Evolutionary conservation across 2,113 vertebrate species (phyloP).

Genomic region (Symphodus melops): DNA sequence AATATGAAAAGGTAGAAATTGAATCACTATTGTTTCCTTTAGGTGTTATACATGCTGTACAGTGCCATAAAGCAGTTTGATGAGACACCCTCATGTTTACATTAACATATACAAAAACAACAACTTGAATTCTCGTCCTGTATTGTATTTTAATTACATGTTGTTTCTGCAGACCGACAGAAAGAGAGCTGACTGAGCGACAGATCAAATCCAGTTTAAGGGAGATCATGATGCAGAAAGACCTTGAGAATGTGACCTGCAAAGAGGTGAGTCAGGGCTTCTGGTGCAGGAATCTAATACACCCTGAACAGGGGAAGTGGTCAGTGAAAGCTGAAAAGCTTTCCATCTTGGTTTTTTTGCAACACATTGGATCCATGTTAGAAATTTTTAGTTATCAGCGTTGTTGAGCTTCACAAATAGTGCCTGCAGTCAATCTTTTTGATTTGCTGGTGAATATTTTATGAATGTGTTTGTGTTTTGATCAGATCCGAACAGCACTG

Average conservation of each 20-base stretch:
- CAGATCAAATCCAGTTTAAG: constrained; percentile 93
- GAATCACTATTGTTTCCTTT: no score
- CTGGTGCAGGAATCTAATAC: neutral
- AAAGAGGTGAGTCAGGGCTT: constrained; percentile 88
- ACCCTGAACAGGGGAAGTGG: no score
- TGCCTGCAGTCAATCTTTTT: neutral
- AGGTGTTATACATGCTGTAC: no score
- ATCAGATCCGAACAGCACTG: constrained; percentile 94
- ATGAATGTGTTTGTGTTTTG: neutral
- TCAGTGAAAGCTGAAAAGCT: no score
- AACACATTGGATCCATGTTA: neutral
- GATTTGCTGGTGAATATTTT: neutral
- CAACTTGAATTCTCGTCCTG: neutral
- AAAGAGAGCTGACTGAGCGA: constrained; percentile 93
- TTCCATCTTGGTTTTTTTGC: neutral
- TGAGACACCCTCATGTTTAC: neutral
- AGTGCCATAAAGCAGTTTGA: no score
- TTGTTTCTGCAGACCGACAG: constrained; percentile 89
- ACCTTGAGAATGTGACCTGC: constrained; percentile 98
- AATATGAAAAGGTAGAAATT: neutral
- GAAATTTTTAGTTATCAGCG: neutral
- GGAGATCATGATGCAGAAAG: constrained; percentile 99
- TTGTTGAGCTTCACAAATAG: neutral
- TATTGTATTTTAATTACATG: neutral
- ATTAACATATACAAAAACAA: neutral